A percentile compares a stretch with the other conserved stretches of the same genome.
Evolutionary conservation across 2,888 invertebrate genomes (phyloP).

Genomic region (Nycteola revayana): DNA sequence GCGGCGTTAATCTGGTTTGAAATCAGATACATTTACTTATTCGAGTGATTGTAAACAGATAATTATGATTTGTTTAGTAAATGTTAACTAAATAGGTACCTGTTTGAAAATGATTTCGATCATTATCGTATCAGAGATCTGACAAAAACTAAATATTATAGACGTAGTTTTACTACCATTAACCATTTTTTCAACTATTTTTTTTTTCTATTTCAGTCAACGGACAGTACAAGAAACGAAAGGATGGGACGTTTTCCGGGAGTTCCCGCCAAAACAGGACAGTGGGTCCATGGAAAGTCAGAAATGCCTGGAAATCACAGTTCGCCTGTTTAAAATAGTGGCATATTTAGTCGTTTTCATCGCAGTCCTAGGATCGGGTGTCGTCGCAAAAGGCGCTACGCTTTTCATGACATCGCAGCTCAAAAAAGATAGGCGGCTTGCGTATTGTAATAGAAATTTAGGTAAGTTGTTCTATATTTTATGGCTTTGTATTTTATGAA

Average conservation of each 20-base stretch:
- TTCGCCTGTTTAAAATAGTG: conserved; percentile 91
- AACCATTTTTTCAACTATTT: too few relatives aligned
- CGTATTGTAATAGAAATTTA: conserved; percentile 92
- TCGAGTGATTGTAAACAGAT: too few relatives aligned
- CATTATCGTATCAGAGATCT: too few relatives aligned
- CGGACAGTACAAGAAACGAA: conserved; percentile 93
- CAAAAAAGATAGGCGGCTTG: conserved; percentile 87
- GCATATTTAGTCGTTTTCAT: conserved; percentile 93
- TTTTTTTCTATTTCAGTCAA: conserved; percentile 82
- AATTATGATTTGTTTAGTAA: too few relatives aligned
- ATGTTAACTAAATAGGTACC: too few relatives aligned
- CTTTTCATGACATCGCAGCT: conserved; percentile 96
- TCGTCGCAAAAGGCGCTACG: conserved; percentile 93
- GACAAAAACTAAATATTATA: too few relatives aligned
- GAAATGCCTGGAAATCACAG: conserved; percentile 91
- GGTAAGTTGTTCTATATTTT: conserved; percentile 73
- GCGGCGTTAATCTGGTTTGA: too few relatives aligned
- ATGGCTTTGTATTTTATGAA: too few relatives aligned
- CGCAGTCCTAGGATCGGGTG: conserved; percentile 92
- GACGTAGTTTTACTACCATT: too few relatives aligned
- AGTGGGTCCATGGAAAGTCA: conserved; percentile 94
- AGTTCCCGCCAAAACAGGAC: conserved; percentile 94
- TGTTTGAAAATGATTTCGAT: too few relatives aligned
- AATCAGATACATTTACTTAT: too few relatives aligned
- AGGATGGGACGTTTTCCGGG: conserved; percentile 98